Evolutionary conservation across 2,888 invertebrate genomes (phyloP).

Genomic region (Eumerus sabulonum): DNA sequence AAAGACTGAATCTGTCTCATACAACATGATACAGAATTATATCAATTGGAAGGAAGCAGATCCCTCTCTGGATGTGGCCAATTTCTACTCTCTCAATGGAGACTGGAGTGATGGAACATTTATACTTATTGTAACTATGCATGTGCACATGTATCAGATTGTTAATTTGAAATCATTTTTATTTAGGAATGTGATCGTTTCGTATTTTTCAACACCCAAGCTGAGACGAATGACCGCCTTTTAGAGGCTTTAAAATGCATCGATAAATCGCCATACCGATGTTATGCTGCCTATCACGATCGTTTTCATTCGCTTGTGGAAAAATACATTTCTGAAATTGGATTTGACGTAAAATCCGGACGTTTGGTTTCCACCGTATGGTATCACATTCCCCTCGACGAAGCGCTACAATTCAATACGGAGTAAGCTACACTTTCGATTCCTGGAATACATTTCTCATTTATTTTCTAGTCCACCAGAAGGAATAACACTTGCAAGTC

Average conservation of each 20-base stretch:
- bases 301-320: too few relatives aligned
- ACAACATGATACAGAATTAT: constrained; percentile 69
- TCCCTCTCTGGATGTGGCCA: constrained; percentile 25
- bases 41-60: constrained; percentile 41
- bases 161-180: too few relatives aligned
- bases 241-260: too few relatives aligned
- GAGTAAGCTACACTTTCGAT: constrained; percentile 69
- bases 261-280: too few relatives aligned
- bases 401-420: constrained; percentile 70
- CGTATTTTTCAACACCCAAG: too few relatives aligned
- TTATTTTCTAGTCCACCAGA: constrained; percentile 50
- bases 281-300: too few relatives aligned
- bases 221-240: too few relatives aligned
- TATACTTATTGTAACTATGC: constrained; percentile 74
- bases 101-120: constrained; percentile 77
- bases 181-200: too few relatives aligned
- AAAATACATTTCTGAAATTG: too few relatives aligned
- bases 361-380: constrained; percentile 56
- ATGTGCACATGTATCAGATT: too few relatives aligned
- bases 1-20: constrained; percentile 67
- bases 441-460: too few relatives aligned
- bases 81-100: constrained; percentile 72
- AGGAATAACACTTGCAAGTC: constrained; percentile 56
- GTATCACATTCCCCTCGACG: constrained; percentile 70
- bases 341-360: too few relatives aligned